Evolutionary conservation across 2,888 invertebrate species (phyloP), one percentile per base, ranked within the genome.

Genomic region (Litoditis marina): DNA sequence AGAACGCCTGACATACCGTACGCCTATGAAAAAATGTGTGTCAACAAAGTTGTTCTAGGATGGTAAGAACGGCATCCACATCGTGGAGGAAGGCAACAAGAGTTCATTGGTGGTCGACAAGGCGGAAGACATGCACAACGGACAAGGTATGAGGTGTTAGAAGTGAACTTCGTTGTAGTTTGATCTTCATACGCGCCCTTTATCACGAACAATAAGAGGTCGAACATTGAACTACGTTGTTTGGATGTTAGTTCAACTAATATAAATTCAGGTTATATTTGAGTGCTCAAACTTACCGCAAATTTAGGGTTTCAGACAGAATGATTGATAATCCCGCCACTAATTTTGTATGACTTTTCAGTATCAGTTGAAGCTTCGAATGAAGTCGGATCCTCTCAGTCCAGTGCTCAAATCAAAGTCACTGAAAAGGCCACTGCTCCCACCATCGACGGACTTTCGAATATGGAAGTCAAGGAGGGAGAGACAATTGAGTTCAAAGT

Each of bases 51-150:
- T 66, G 30, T 49, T 80, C 19, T 59, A 71, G 60, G 69, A 78
- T 54, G 78, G 79, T 25, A 66, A 64, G 50, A 65, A 78, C 60
- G 77, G 76, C 27, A 73, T 77, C 28, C 68, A 65, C 13, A 75
- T 79, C 59, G 63, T 62, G 8, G 65, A 68, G 31, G 71, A 73
- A 11, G 75, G 67, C 42, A 76, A 77, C 61, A 74, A 77, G 64
- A 69, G 76, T 28, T 69, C 73, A 82, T 85, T 94, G 63, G 87
- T 85, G 77, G 92, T 95, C 76, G 89, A 89, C 16, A 88, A 87
- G 70, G 89, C 89, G 50, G 87, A 88, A 22, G 90, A 91, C 0
- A 87, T 88, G 0, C 93, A 94, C 51, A 60, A 60, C 19, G 73
- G 73, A 55, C 67, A 59, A 32, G 30, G 47, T 19, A 47, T 52